A percentile compares a stretch with the other conserved stretches of the same genome.
Conservation (phyloP, 2,797 vertebrate genomes). For the Gobionotothen gibberifrons region DNA sequence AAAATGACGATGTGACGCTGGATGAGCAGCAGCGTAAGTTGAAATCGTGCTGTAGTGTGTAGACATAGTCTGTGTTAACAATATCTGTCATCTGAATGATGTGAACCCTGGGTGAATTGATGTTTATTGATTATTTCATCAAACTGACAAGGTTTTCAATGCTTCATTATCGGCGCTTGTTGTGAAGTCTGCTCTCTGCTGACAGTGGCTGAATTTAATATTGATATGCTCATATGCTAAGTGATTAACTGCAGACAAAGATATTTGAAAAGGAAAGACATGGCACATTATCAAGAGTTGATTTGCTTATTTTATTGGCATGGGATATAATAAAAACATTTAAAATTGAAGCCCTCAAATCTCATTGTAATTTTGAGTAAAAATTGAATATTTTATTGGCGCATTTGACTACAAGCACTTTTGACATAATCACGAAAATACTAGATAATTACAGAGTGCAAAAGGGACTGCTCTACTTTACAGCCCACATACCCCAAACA, state of each 20-base stretch:
- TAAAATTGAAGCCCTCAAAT: not conserved
- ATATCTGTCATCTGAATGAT: slow-evolving; percentile 39
- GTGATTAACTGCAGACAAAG: slow-evolving; percentile 23
- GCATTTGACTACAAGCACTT: not conserved
- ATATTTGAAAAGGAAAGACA: slow-evolving; percentile 2
- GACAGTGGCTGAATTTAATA: slow-evolving; percentile 40
- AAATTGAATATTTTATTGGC: not conserved
- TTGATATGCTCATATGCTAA: slow-evolving; percentile 26
- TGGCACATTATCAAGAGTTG: slow-evolving; percentile 20
- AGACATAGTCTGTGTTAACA: slow-evolving; percentile 36
- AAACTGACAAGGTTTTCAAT: slow-evolving; percentile 38
- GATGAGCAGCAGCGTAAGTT: slow-evolving; percentile 22
- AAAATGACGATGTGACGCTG: slow-evolving; percentile 51
- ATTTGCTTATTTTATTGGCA: not conserved
- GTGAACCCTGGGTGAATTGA: slow-evolving; percentile 23
- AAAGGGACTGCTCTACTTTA: slow-evolving; percentile 1
- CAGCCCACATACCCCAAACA: not conserved
- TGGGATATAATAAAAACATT: slow-evolving; percentile 7
- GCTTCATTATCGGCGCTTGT: slow-evolving; percentile 34
- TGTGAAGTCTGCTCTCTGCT: slow-evolving; percentile 33
- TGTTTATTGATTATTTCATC: slow-evolving; percentile 41
- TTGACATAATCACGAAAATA: too few species aligned
- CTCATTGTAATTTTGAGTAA: not conserved
- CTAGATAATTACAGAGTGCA: slow-evolving; percentile 14
- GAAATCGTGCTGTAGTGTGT: slow-evolving; percentile 15